Base-by-base conservation (phyloP, 1,140 invertebrate genomes). In the Galleria mellonella region DNA sequence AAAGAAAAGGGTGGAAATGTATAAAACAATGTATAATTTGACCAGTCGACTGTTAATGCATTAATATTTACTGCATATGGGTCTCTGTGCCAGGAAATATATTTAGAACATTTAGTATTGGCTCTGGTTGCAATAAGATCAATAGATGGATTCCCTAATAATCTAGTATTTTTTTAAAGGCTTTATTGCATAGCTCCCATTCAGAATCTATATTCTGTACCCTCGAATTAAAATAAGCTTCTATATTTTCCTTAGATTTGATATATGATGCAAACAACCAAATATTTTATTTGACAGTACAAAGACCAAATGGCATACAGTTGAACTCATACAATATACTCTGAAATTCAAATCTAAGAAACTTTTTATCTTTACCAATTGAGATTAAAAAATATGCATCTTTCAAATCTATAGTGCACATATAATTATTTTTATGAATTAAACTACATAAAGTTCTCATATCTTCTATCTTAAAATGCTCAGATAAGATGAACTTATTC, bases 201-300 rank as follows among this genome's bases (percentile, higher is more conserved):
- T 44, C 42, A 7, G 32, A 36, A 13, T 44, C 27, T 0, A 9
- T 1, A 9, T 29, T 9, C 12, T 11, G 10, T 36, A 14, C 29
- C 4, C 42, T 15, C 9, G 42, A 44, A 14, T 45, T 37, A 44
- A 33, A 45, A 42, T 49, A 39, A 17, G 47, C 47, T 11, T 42
- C 32, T 23, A 11, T 10, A 32, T 49, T 49, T 1, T 43, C 47
- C 32, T 43, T 36, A 0, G 46, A 17, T n/a, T n/a, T n/a, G n/a
- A n/a, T n/a, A n/a, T n/a, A n/a, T n/a, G n/a, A n/a, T n/a, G n/a
- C n/a, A n/a, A 43, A 49, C n/a, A n/a, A n/a, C n/a, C n/a, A n/a
- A n/a, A n/a, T n/a, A n/a, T n/a, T n/a, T n/a, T n/a, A n/a, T n/a
- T n/a, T n/a, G n/a, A n/a, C n/a, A n/a, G n/a, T n/a, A n/a, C n/a